phyloP scores from a whole-genome alignment of 1,140 invertebrate species.

The Uloborus diversus region DNA sequence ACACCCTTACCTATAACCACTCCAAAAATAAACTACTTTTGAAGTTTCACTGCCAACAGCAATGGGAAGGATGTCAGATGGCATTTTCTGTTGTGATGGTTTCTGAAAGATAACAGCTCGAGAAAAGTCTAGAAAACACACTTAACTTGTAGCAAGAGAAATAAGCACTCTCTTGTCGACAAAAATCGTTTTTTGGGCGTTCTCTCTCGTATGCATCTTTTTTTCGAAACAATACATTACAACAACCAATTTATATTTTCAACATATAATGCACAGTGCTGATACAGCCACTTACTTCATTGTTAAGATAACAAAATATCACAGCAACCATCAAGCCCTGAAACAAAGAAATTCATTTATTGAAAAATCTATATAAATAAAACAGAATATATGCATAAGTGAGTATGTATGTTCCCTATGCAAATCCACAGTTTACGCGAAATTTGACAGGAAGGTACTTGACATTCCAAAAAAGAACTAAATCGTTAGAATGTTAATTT shows the following conservation, averaged over 20 bases:
- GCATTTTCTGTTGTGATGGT: not conserved
- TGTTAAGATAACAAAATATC: constrained; percentile 43
- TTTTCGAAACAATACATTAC: not conserved
- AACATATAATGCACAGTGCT: no score
- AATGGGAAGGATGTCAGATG: not conserved
- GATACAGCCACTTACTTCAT: constrained; percentile 45
- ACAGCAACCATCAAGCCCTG: constrained; percentile 39
- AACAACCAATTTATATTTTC: no score
- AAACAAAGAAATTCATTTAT: not conserved
- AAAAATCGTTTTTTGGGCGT: not conserved
- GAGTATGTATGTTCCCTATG: no score
- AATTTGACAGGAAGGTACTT: no score
- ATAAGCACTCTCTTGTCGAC: not conserved
- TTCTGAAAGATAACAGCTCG: not conserved
- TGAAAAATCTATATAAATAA: not conserved
- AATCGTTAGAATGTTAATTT: no score
- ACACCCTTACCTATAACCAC: no score
- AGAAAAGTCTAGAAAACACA: not conserved
- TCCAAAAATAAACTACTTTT: no score
- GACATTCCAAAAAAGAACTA: no score
- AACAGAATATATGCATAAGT: no score
- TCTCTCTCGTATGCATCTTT: not conserved
- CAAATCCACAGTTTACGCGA: no score
- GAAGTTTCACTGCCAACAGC: not conserved
- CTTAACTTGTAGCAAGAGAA: not conserved